Evolutionary conservation across 2,888 invertebrate genomes (phyloP), one percentile per base, ranked within the genome.

Genomic region (Prosopocoilus inquinatus): DNA sequence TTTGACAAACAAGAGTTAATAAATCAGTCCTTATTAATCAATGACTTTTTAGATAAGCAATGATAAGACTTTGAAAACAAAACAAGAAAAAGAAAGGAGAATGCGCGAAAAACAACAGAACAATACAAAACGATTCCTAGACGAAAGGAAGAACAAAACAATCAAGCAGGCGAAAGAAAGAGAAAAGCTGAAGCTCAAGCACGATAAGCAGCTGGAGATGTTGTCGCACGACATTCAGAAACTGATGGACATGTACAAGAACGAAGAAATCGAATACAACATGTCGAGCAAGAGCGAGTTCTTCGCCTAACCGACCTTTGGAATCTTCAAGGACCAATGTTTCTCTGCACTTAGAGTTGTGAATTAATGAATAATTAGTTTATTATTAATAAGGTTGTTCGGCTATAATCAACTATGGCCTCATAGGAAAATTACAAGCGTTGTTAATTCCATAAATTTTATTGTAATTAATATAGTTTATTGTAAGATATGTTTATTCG

Each of bases 51-150:
- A 75, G 76, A 71, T 76, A 13, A 88, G 90, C 73, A 93, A 91
- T 76, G 99, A 99, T 77, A 98, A 98, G 79, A 92, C 93, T 0
- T 82, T 99, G 53, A 91, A 96, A 78, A 97, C 96, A 54, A 96
- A 98, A 70, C 95, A 94, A 58, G 99, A 99, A 76, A 93, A 95
- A 69, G 99, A 99, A 74, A 85, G 96, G 41, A 84, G 96, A 43
- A 82, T 96, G 53, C 82, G 93, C 28, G 96, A 98, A 78, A 94
- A 97, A 77, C 96, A 96, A 70, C 95, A 96, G 74, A 97, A 96
- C 75, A 97, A 97, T 75, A 96, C 95, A 50, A 97, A 97, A 78
- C 92, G 94, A 70, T 98, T 98, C 74, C 89, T 96, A 82, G 97
- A 98, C 66, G 97, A 98, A 77, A 84, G 94, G 55, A 94, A 90